Conservation (phyloP, 2,888 invertebrate genomes). For the Habroteleia sp. region DNA sequence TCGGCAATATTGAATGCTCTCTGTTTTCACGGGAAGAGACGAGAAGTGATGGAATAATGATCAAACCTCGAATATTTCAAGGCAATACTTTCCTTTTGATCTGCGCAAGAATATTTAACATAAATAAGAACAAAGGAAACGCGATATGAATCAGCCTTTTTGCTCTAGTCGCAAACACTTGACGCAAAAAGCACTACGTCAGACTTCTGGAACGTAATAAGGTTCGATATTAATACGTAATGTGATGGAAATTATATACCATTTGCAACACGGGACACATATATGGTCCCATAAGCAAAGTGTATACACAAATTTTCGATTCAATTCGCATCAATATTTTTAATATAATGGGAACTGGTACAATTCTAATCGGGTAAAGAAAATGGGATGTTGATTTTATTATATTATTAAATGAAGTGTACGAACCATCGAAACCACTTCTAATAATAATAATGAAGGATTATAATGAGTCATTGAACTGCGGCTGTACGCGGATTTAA, state of each 20-base stretch:
- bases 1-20: slow-evolving; percentile 50
- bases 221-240: slow-evolving; percentile 34
- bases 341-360: too few species aligned
- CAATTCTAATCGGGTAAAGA: too few species aligned
- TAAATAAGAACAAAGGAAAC: slow-evolving; percentile 57
- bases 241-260: slow-evolving; percentile 44
- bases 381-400: too few species aligned
- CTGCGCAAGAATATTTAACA: slow-evolving; percentile 36
- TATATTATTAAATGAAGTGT: too few species aligned
- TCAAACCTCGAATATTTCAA: slow-evolving; percentile 62
- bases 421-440: too few species aligned
- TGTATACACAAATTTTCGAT: too few species aligned
- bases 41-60: slow-evolving; percentile 59
- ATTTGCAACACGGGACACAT: slow-evolving; percentile 1
- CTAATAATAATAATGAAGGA: too few species aligned
- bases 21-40: slow-evolving; percentile 34
- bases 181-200: slow-evolving; percentile 29
- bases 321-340: too few species aligned
- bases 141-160: slow-evolving; percentile 40
- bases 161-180: slow-evolving; percentile 22
- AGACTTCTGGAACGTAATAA: slow-evolving; percentile 15
- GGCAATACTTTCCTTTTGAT: slow-evolving; percentile 53
- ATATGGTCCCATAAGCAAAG: not conserved
- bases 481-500: too few species aligned
- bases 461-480: too few species aligned